Base-by-base conservation (phyloP, 2,797 vertebrate genomes). In the Anabacerthia variegaticeps region DNA sequence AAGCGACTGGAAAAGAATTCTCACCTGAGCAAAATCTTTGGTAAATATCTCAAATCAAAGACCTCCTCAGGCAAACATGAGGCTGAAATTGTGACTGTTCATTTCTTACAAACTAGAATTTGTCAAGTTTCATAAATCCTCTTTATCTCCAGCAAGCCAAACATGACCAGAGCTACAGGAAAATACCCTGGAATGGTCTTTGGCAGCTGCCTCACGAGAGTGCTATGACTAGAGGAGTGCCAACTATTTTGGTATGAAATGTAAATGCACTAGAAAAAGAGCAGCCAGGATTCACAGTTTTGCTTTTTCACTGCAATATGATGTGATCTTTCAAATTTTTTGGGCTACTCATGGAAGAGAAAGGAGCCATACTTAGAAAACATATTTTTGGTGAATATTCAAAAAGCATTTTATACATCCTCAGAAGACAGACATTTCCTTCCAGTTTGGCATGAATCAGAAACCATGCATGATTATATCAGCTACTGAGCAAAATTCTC, bases 61-160 rank as follows among this genome's bases (percentile, higher is more conserved):
- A 79, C 49, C 46, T 88, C 66, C 55, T 71, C 34, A 14, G 56
- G 84, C 63, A 88, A 86, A 93, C 59, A 88, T 15, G 74, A 93
- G 48, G 48, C 44, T 93, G 73, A 92, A 93, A 94, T 49, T 52
- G 48, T 73, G 56, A 69, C 46, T 49, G 34, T 55, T 92, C 71
- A 71, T 63, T 87, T 91, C 61, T 91, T 67, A 67, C 39, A 62
- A 79, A 88, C 52, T 54, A 79, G 76, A 84, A 89, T 89, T 96
- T 94, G 77, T 89, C 88, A 93, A 81, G 63, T 93, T 96, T 90
- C 85, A 95, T 88, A 96, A 95, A 96, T 91, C 41, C 34, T 76
- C 66, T 86, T 84, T 82, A 93, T 84, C 88, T 93, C 67, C 71
- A 86, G 69, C 67, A 75, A 94, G 88, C 52, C 80, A 91, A 89